Conservation (phyloP, 2,797 vertebrate genomes). For the Chelonia mydas region DNA sequence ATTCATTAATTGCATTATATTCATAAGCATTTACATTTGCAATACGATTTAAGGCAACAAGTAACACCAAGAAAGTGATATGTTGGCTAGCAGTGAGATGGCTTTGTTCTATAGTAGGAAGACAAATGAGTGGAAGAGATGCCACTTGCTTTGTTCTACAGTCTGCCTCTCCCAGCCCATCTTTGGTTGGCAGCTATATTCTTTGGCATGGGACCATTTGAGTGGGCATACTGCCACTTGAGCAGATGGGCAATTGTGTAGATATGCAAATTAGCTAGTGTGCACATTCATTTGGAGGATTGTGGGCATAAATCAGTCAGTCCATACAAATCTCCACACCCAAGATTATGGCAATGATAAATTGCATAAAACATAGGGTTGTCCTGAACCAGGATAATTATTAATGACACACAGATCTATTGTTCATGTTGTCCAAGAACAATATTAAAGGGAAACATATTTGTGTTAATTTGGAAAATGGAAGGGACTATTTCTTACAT, state of each 20-base stretch:
- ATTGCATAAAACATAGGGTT: neutral
- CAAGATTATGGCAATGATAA: neutral
- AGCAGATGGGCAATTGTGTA: neutral
- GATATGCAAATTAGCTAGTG: neutral
- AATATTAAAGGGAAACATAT: neutral
- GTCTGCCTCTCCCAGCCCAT: neutral
- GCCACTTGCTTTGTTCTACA: neutral
- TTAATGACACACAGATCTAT: neutral
- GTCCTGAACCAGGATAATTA: neutral
- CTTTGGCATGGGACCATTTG: neutral
- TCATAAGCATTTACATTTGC: neutral
- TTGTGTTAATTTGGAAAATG: neutral
- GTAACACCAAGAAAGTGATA: neutral
- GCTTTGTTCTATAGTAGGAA: neutral
- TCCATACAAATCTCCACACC: neutral
- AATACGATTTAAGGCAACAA: neutral
- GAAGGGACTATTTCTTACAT: neutral
- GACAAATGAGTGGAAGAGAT: neutral
- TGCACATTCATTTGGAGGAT: neutral
- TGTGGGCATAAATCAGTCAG: neutral
- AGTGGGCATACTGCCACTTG: neutral
- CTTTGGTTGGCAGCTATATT: neutral
- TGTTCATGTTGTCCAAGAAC: neutral
- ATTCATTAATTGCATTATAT: neutral
- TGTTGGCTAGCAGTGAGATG: neutral